These are phyloP conservation scores for Helarctos malayanus DNA, from an alignment of 2,797 vertebrate genomes.

Conservation along the genomic window DNA sequence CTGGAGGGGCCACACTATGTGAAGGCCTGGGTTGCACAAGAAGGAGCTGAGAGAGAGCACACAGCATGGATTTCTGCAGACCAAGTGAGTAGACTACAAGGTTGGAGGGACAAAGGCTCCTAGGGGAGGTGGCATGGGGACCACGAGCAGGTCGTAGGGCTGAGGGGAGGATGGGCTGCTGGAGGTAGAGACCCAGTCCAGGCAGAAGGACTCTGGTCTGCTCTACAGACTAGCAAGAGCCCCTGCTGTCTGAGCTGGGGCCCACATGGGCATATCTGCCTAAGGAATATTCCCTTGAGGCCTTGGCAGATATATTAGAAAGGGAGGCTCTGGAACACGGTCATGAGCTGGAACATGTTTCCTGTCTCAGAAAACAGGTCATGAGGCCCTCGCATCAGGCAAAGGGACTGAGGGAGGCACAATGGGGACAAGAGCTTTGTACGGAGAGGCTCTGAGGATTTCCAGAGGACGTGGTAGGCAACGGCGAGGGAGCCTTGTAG, in stretches of 20 bases:
- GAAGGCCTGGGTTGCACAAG: not conserved
- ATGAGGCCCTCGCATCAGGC: not conserved
- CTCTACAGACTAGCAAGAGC: not conserved
- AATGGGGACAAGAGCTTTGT: not conserved
- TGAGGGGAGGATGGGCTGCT: not conserved
- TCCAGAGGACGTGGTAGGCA: not conserved
- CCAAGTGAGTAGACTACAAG: not conserved
- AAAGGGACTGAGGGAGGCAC: not conserved
- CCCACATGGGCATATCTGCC: not conserved
- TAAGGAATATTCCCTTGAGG: not conserved
- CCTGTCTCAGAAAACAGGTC: not conserved
- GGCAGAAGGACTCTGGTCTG: too few species aligned
- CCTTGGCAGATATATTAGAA: not conserved
- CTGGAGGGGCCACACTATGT: not conserved
- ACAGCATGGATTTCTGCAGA: not conserved
- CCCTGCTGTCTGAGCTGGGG: not conserved
- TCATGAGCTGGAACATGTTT: not conserved
- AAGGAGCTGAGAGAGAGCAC: not conserved
- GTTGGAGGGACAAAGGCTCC: not conserved
- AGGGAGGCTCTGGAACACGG: not conserved
- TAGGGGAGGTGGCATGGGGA: too few species aligned
- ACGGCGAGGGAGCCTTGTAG: fast-evolving
- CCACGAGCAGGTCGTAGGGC: not conserved
- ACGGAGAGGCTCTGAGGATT: not conserved
- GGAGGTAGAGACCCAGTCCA: not conserved